Percentiles rank a stretch among this genome's conserved stretches.
These are phyloP conservation scores for Drosophila paracracens DNA, from an alignment of 2,888 invertebrate genomes.

Conservation along the genomic window DNA sequence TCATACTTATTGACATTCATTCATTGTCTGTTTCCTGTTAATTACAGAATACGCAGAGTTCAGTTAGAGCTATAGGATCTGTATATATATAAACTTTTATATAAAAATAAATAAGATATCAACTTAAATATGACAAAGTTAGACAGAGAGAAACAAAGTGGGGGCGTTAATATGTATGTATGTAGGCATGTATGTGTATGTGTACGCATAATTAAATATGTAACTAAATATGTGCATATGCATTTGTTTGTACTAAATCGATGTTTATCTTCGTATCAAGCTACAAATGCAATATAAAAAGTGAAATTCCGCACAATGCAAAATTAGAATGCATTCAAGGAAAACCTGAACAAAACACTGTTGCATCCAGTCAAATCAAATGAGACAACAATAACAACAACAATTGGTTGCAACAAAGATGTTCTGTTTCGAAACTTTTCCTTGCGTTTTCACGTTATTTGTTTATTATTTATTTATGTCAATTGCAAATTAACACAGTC, in stretches of 20 bases:
- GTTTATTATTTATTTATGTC: constrained; percentile 67
- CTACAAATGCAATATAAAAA: constrained; percentile 5
- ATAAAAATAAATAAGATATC: constrained; percentile 17
- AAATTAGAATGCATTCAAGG: neutral
- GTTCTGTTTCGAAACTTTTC: constrained; percentile 1
- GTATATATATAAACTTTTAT: neutral
- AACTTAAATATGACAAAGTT: constrained; percentile 11
- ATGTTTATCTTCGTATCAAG: neutral
- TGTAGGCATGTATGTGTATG: neutral
- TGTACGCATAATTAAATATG: neutral
- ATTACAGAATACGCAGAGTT: neutral
- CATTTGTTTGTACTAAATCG: constrained; percentile 22
- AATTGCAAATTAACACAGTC: constrained; percentile 71
- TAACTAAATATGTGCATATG: neutral
- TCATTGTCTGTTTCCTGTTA: neutral
- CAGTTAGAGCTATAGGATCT: too few species aligned
- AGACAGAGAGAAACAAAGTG: neutral
- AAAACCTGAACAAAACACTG: constrained; percentile 1
- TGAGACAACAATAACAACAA: neutral
- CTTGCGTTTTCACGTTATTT: constrained; percentile 45
- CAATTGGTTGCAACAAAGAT: constrained; percentile 17
- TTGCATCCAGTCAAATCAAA: neutral
- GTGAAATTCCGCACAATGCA: neutral
- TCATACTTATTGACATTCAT: neutral
- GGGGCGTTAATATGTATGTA: constrained; percentile 18